These are phyloP conservation scores for Monopterus albus DNA, from an alignment of 2,113 vertebrate species.

Conservation along the genomic window DNA sequence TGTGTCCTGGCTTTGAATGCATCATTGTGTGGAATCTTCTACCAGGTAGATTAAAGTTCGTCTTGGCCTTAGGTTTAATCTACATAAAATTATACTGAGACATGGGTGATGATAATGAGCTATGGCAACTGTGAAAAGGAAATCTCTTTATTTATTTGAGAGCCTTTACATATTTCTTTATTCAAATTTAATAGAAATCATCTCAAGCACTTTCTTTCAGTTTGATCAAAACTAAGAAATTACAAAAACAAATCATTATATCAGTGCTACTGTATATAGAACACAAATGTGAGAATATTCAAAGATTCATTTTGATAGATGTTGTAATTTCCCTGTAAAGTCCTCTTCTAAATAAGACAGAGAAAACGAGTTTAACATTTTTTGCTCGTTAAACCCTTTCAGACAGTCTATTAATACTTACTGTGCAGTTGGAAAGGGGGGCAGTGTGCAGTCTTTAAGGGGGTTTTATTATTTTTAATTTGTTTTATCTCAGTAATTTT, in stretches of 20 bases:
- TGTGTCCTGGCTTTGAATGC: constrained; percentile 2
- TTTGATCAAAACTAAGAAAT: too few species aligned
- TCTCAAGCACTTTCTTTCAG: too few species aligned
- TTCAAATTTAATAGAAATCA: too few species aligned
- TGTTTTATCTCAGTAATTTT: constrained; percentile 37
- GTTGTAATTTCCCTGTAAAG: too few species aligned
- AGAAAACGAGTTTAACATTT: constrained; percentile 4
- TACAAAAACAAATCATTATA: too few species aligned
- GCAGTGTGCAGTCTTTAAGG: background rate
- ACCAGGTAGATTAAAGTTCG: too few species aligned
- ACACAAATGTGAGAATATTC: too few species aligned
- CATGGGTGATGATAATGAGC: background rate
- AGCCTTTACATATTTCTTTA: too few species aligned
- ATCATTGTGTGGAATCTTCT: background rate
- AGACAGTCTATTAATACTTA: constrained; percentile 18
- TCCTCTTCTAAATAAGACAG: too few species aligned
- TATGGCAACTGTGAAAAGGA: background rate
- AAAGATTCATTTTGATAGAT: too few species aligned
- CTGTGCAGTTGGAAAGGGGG: constrained; percentile 10
- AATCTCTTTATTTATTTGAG: background rate
- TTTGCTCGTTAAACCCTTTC: constrained; percentile 35
- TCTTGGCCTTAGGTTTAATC: background rate
- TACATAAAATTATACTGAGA: background rate
- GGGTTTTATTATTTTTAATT: background rate
- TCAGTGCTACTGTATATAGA: too few species aligned